Base-by-base conservation (phyloP, 2,797 vertebrate genomes). In the Chaenodraco wilsoni region DNA sequence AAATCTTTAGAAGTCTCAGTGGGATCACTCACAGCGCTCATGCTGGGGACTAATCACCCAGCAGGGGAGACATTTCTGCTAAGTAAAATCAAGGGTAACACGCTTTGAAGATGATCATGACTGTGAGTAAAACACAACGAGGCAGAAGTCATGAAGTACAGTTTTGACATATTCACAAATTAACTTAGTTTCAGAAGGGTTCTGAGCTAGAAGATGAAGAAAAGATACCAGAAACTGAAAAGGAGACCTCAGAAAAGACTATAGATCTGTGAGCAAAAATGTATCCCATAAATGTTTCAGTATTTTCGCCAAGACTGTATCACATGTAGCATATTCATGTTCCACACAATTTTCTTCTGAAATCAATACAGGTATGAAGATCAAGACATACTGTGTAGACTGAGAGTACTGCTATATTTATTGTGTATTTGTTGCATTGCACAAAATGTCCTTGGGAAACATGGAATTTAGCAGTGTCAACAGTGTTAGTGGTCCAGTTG, bases 11-110 rank as follows among this genome's bases (percentile, higher is more conserved):
- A 84, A 79, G 74, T 78, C 81, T 74, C 84, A 69, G 76, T 51
- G 79, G 84, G 77, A 75, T 54, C 48, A 37, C 83, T 75, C 57
- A 56, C 69, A 55, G 57, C 15, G 49, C 57, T 76, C 78, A 78
- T 17, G 52, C 72, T 10, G 21, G 58, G 71, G 72, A 80, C 79
- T 78, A 83, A 86, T 89, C 76, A 85, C 82, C 63, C 84, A 76
- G 82, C 68, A 60, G 74, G 83, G 80, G 74, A 45, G 70, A 82
- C 69, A 72, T 62, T 65, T 66, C 57, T 48, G 55, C 66, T 40
- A 57, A 81, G 66, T 65, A 81, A 79, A 84, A 65, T 70, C 65
- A 77, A 63, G 74, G 60, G 63, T 76, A 71, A 79, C 62, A 59
- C 62, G 63, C 45, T 33, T 0, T 78, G 41, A 74, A 78, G 73